Percentiles rank a stretch among this genome's conserved stretches.
These are phyloP conservation scores for Syrmaticus mikado DNA, from an alignment of 2,113 vertebrate genomes.

Conservation along the genomic window DNA sequence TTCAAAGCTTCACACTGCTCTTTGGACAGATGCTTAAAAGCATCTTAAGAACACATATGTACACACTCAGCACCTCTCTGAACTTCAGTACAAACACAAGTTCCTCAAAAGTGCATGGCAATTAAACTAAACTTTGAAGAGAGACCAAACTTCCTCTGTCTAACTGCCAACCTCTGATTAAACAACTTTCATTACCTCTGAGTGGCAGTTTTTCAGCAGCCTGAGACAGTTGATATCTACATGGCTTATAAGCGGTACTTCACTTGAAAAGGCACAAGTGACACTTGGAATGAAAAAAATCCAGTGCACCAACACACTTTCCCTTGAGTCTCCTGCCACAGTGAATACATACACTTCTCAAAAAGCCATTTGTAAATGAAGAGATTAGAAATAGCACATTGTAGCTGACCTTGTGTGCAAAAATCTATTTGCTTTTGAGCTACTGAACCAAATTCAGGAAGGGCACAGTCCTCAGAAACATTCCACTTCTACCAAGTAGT, in stretches of 20 bases:
- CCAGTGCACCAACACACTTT: not conserved
- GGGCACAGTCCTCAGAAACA: not conserved
- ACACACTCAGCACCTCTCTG: not conserved
- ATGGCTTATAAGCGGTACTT: not conserved
- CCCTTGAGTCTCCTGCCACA: not conserved
- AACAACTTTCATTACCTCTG: not conserved
- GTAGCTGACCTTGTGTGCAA: not conserved
- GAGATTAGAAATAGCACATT: not conserved
- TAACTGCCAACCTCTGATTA: not conserved
- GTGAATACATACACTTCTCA: not conserved
- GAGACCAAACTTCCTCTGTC: slow-evolving; percentile 2
- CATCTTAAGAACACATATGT: not conserved
- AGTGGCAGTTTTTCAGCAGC: slow-evolving; percentile 3
- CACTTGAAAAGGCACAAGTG: slow-evolving; percentile 42
- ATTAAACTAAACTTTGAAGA: not conserved
- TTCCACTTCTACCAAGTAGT: not conserved
- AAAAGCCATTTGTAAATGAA: not conserved
- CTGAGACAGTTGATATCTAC: not conserved
- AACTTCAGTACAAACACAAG: not conserved
- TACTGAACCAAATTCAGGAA: not conserved
- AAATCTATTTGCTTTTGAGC: slow-evolving; percentile 3
- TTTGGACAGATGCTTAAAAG: slow-evolving; percentile 21
- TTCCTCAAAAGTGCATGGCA: not conserved
- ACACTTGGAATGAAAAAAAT: slow-evolving; percentile 61
- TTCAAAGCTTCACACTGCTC: slow-evolving; percentile 18